Conservation (phyloP, 1,140 invertebrate species). For the Pachypsylla venusta region DNA sequence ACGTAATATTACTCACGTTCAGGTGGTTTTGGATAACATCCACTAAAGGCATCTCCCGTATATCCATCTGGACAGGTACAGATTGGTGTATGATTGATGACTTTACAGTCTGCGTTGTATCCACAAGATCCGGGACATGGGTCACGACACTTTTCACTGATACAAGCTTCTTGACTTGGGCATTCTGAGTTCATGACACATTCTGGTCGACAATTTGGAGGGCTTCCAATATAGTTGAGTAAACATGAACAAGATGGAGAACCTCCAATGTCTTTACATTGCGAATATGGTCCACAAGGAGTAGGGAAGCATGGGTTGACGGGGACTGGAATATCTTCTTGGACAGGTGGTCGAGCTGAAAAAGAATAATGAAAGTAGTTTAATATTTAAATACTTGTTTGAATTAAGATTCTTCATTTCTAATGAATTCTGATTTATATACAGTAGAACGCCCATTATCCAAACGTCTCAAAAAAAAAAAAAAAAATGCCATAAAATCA, state of each 20-base stretch:
- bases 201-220: conserved; percentile 49
- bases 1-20: conserved; percentile 38
- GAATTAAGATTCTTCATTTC: too few species aligned
- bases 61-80: conserved; percentile 43
- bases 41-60: conserved; percentile 41
- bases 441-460: too few species aligned
- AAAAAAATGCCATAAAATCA: too few species aligned
- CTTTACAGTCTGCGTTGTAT: conserved; percentile 44
- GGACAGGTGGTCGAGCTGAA: conserved; percentile 27
- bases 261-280: conserved; percentile 42
- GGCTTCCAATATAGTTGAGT: conserved; percentile 39
- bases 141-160: conserved; percentile 49
- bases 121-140: conserved; percentile 49
- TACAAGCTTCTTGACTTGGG: conserved; percentile 41
- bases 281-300: conserved; percentile 51
- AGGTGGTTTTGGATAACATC: conserved; percentile 36
- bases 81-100: conserved; percentile 45
- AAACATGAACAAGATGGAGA: conserved; percentile 47
- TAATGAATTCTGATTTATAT: too few species aligned
- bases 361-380: too few species aligned
- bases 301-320: conserved; percentile 46
- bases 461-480: too few species aligned
- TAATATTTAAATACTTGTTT: too few species aligned
- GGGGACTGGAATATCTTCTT: conserved; percentile 33
- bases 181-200: conserved; percentile 47